phyloP scores from a whole-genome alignment of 2,888 invertebrate genomes.

The Diaprepes abbreviatus region DNA sequence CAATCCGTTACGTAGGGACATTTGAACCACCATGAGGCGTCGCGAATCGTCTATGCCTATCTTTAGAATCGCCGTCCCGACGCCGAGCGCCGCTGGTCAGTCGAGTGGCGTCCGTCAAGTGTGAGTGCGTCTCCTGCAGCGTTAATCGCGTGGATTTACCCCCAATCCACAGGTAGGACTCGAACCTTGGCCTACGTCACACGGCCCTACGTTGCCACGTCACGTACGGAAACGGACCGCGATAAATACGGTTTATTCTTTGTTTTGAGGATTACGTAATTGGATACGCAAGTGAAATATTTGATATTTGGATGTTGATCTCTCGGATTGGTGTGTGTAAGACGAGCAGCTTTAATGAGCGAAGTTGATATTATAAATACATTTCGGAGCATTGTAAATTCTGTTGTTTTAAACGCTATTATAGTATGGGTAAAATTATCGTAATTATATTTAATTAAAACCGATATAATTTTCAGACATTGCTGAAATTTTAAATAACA shows the following conservation, averaged over 20 bases:
- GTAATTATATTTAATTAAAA: no score
- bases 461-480: no score
- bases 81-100: slow-evolving; percentile 57
- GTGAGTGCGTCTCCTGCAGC: slow-evolving; percentile 59
- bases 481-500: no score
- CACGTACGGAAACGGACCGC: not conserved
- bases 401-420: no score
- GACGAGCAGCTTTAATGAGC: not conserved
- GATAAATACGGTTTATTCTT: not conserved
- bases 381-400: no score
- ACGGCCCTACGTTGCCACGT: slow-evolving; percentile 47
- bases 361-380: no score
- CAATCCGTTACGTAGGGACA: slow-evolving; percentile 42
- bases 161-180: slow-evolving; percentile 65
- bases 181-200: slow-evolving; percentile 42
- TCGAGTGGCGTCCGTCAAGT: slow-evolving; percentile 63
- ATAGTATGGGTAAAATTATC: no score
- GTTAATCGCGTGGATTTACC: slow-evolving; percentile 61
- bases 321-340: not conserved
- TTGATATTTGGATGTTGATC: not conserved
- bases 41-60: slow-evolving; percentile 52
- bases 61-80: slow-evolving; percentile 57
- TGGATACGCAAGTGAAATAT: slow-evolving; percentile 1
- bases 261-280: slow-evolving; percentile 9
- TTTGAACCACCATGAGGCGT: slow-evolving; percentile 33